Percentiles rank a stretch among this genome's conserved stretches.
phyloP scores from a whole-genome alignment of 1,140 invertebrate species.

The Dysdera silvatica region DNA sequence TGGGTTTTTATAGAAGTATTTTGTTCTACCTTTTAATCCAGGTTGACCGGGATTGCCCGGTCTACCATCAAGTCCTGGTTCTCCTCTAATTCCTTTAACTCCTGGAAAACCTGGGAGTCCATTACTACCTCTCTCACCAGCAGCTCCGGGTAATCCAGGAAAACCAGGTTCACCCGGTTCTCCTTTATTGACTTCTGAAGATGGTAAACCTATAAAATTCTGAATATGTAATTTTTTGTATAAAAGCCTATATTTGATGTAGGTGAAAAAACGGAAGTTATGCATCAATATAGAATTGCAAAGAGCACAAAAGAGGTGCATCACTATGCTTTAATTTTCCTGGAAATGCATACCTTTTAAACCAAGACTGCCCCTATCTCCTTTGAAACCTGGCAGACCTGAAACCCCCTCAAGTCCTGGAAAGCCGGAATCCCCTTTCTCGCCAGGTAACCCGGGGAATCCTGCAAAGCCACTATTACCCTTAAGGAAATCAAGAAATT shows the following conservation, averaged over 20 bases:
- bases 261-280: neutral
- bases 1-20: no score
- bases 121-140: slow-evolving; percentile 5
- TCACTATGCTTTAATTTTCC: neutral
- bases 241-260: neutral
- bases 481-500: neutral
- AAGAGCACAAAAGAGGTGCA: neutral
- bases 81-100: slow-evolving; percentile 12
- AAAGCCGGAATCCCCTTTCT: slow-evolving; percentile 37
- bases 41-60: neutral
- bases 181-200: slow-evolving; percentile 20
- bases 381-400: slow-evolving; percentile 27
- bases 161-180: slow-evolving; percentile 17
- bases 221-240: neutral
- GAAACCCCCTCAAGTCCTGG: slow-evolving; percentile 13
- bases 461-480: slow-evolving; percentile 19
- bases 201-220: slow-evolving; percentile 6
- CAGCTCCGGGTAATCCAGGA: slow-evolving; percentile 45
- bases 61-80: slow-evolving; percentile 12
- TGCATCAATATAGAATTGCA: neutral
- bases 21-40: slow-evolving; percentile 15
- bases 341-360: slow-evolving; percentile 27
- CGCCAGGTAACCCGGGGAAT: slow-evolving; percentile 53
- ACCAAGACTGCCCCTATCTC: slow-evolving; percentile 14
- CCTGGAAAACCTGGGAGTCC: slow-evolving; percentile 20